Evolutionary conservation across 1,140 invertebrate genomes (phyloP).

Genomic region (Drosophila bifasciata): DNA sequence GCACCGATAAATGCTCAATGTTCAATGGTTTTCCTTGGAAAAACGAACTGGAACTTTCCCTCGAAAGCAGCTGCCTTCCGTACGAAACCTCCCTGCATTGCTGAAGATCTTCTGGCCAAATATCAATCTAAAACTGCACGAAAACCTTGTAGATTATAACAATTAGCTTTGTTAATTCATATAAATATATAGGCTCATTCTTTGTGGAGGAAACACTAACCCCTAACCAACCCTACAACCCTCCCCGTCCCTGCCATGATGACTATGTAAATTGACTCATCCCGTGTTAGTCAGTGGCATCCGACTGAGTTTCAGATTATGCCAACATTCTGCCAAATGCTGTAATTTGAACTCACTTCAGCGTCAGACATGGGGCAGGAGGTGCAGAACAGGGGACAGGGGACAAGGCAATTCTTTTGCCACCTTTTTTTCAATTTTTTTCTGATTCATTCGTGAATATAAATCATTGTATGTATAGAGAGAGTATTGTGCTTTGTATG

Average conservation of each 20-base stretch:
- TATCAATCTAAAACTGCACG: not conserved
- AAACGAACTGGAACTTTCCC: no score
- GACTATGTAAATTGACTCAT: conserved; percentile 57
- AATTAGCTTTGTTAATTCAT: conserved; percentile 42
- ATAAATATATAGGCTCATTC: conserved; percentile 32
- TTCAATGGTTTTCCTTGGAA: no score
- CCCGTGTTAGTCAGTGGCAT: conserved; percentile 25
- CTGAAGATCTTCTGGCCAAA: not conserved
- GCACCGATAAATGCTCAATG: no score
- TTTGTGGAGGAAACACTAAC: conserved; percentile 20
- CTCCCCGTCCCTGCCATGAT: not conserved
- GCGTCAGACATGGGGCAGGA: conserved; percentile 22
- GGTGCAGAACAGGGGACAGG: not conserved
- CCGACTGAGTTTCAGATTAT: conserved; percentile 58
- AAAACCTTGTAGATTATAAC: conserved; percentile 18
- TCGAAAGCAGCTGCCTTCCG: conserved; percentile 11
- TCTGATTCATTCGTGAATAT: conserved; percentile 43
- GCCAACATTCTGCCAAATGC: conserved; percentile 50
- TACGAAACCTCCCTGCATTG: no score
- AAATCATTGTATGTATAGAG: conserved; percentile 41
- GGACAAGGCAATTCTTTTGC: conserved; percentile 13
- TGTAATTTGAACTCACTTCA: conserved; percentile 67
- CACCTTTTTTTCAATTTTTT: conserved; percentile 38
- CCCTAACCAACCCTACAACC: conserved; percentile 22
- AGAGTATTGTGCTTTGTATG: conserved; percentile 46